A percentile compares a stretch with the other conserved stretches of the same genome.
phyloP scores from a whole-genome alignment of 2,888 invertebrate genomes.

The Iselma pallidipennis region DNA sequence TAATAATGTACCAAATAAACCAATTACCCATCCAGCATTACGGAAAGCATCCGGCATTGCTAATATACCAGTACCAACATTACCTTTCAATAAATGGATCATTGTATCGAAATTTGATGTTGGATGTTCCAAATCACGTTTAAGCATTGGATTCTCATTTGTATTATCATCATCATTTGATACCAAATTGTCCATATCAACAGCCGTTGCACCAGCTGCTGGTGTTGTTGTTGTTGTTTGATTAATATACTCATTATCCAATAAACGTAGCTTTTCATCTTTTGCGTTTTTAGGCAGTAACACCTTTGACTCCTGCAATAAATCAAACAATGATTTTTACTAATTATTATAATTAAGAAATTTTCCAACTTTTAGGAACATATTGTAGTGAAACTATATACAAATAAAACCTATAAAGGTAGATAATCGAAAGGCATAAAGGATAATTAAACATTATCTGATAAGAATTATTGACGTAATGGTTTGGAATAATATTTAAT shows the following conservation, averaged over 20 bases:
- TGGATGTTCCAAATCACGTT: conserved; percentile 74
- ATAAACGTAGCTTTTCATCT: conserved; percentile 73
- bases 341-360: too few relatives aligned
- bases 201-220: conserved; percentile 6
- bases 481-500: too few relatives aligned
- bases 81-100: conserved; percentile 70
- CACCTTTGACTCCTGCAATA: conserved; percentile 12
- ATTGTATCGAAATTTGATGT: conserved; percentile 80
- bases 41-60: conserved; percentile 96
- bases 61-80: conserved; percentile 86
- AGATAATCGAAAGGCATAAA: neutral
- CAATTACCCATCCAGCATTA: conserved; percentile 85
- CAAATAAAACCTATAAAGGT: neutral
- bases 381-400: neutral
- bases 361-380: neutral
- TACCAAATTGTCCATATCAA: conserved; percentile 34
- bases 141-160: conserved; percentile 63
- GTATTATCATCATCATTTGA: conserved; percentile 18
- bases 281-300: conserved; percentile 56
- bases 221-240: conserved; percentile 30
- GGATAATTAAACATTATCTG: neutral
- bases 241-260: conserved; percentile 55
- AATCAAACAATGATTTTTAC: neutral
- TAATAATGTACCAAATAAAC: conserved; percentile 77
- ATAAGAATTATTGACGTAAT: neutral